Evolutionary conservation across 2,888 invertebrate genomes (phyloP).

Genomic region (Argyresthia goedartella): DNA sequence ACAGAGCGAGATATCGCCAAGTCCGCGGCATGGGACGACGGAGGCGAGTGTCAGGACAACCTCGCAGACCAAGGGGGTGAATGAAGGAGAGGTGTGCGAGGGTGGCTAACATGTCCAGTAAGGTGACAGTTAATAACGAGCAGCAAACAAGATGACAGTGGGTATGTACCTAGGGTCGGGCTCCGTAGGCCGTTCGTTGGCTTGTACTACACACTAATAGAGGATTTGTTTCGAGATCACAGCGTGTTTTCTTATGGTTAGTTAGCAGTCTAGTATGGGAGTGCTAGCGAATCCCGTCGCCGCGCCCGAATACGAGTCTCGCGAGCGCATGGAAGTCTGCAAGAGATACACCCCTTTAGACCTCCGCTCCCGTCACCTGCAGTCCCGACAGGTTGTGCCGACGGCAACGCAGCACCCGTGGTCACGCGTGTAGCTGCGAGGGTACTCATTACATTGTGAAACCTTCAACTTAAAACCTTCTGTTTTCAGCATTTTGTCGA

Average conservation of each 20-base stretch:
- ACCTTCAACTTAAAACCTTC: no score
- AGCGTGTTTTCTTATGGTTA: constrained; percentile 55
- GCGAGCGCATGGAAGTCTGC: constrained; percentile 84
- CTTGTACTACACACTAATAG: constrained; percentile 34
- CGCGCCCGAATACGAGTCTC: constrained; percentile 77
- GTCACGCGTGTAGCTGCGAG: no score
- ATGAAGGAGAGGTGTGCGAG: constrained; percentile 22
- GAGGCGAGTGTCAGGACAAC: no score
- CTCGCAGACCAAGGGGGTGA: constrained; percentile 13
- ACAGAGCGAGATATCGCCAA: no score
- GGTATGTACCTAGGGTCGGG: constrained; percentile 53
- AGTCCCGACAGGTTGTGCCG: neutral
- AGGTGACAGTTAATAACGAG: constrained; percentile 61
- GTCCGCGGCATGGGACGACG: no score
- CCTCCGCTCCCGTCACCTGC: neutral
- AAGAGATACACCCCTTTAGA: constrained; percentile 63
- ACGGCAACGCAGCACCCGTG: neutral
- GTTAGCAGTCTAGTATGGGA: constrained; percentile 41
- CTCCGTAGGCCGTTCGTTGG: constrained; percentile 30
- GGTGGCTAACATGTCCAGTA: constrained; percentile 41
- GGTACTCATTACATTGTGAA: no score
- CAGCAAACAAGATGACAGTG: constrained; percentile 65
- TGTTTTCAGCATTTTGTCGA: no score
- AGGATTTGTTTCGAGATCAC: constrained; percentile 56
- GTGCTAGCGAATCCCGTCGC: constrained; percentile 70